Base-by-base conservation (phyloP, 2,888 invertebrate species). In the Acrobasis consociella region DNA sequence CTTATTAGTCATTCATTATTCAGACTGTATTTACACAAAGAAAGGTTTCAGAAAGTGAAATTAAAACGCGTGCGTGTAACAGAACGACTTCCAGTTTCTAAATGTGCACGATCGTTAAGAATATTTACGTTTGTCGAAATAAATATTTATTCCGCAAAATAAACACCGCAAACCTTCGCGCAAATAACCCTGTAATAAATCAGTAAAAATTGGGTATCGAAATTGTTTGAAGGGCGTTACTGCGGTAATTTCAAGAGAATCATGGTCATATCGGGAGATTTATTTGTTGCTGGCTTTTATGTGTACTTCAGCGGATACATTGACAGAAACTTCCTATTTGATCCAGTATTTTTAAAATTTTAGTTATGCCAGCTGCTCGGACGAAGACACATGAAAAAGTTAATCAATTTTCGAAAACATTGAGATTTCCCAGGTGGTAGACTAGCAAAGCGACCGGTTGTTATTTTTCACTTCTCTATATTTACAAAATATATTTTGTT, bases 201-300 rank as follows among this genome's bases (percentile, higher is more conserved):
- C 49, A n/a, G 37, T 55, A 62, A 62, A 62, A 55, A 37, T 56
- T 55, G 37, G 46, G 22, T 17, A 62, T 49, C 55, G 62, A 31
- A 31, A 53, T 16, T 22, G 16, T 16, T 49, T 16, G 55, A 53
- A 55, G 62, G 62, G 55, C 49, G 49, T 46, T 16, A 49, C n/a
- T 16, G 62, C 22, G 42, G 15, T 55, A 15, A 62, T 62, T 49
- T 62, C 10, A 55, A 53, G 15, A 2, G 38, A 15, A 60, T 42
- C 2, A 42, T 42, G 42, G 42, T 53, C 49, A 55, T 55, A 46
- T 46, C 37, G 42, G n/a, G 16, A 49, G 16, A 55, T 55, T 55
- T 42, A 42, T 60, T 51, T 13, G 39, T 46, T 39, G 17, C 31
- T 7, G 31, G 17, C 1, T 52, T 52, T 52, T 11, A 17, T 11